phyloP scores from a whole-genome alignment of 2,888 invertebrate genomes.

The Calameuta pallipes region DNA sequence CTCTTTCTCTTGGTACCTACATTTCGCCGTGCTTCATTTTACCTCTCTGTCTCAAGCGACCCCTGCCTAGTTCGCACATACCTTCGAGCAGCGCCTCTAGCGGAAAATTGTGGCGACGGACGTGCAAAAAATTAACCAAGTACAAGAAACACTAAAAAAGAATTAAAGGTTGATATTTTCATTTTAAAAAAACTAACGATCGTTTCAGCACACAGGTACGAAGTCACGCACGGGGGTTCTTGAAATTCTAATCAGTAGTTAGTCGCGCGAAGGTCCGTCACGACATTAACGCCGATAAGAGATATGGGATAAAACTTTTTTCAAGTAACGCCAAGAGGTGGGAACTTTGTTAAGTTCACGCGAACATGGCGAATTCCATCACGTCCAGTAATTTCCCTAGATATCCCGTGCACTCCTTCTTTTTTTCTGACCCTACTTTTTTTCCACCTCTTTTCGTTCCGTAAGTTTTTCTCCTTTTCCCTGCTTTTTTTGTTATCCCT shows the following conservation, averaged over 20 bases:
- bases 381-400: background rate
- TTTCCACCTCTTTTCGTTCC: background rate
- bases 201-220: background rate
- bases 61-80: background rate
- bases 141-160: background rate
- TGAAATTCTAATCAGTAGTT: background rate
- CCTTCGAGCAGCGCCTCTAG: slow-evolving; percentile 6
- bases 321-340: background rate
- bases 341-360: background rate
- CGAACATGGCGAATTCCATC: too few relatives aligned
- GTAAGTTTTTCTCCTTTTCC: background rate
- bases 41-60: slow-evolving; percentile 5
- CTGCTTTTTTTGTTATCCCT: background rate
- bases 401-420: too few relatives aligned
- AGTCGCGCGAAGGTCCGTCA: background rate
- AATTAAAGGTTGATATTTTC: background rate
- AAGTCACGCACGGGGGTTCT: background rate
- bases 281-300: background rate
- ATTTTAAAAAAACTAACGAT: background rate
- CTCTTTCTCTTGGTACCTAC: background rate
- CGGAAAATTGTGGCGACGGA: background rate
- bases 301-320: background rate
- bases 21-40: slow-evolving; percentile 36
- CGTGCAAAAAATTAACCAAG: background rate
- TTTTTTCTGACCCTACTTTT: background rate